Evolutionary conservation across 2,888 invertebrate species (phyloP), one percentile per base, ranked within the genome.

Genomic region (Drosophila borealis): DNA sequence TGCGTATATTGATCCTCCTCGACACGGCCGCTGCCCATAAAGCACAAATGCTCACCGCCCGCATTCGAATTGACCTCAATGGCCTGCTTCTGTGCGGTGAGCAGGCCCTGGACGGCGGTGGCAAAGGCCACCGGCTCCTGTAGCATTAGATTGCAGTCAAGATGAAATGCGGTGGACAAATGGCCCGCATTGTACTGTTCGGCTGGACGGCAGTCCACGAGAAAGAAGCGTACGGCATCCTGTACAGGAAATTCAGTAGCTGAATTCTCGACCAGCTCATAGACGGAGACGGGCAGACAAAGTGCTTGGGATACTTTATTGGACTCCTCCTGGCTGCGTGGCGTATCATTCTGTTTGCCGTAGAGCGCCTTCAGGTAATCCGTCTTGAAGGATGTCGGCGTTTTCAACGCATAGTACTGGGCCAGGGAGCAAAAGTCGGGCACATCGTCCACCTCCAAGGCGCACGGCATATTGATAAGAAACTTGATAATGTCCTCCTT

Each of bases 121-220:
- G 96, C 95, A 92, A 99, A 99, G 55, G 98, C 97, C 78, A 96
- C 95, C 0, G 99, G 99, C 91, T 98, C 98, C 93, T 98, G 98
- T 64, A 99, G 93, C 98, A 99, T 98, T 89, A 99, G 94, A 93
- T 98, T 97, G 89, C 98, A 98, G 92, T 99, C 99, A 73, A 99
- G 94, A 93, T 99, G 99, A 93, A 99, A 99, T 60, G 99, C 99
- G 55, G 98, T 99, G 1, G 98, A 96, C 77, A 99, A 94, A 93
- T 99, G 99, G 0, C 99, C 99, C 59, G 96, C 96, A 93, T 99
- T 99, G 91, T 99, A 99, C 90, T 99, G 98, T 78, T 98, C 98
- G 11, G 98, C 95, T 9, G 99, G 98, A 74, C 99, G 95, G 92
- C 99, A 99, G 92, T 99, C 99, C 9, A 99, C 98, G 74, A 99